Evolutionary conservation across 2,113 vertebrate genomes (phyloP).

Genomic region (Bos indicus): DNA sequence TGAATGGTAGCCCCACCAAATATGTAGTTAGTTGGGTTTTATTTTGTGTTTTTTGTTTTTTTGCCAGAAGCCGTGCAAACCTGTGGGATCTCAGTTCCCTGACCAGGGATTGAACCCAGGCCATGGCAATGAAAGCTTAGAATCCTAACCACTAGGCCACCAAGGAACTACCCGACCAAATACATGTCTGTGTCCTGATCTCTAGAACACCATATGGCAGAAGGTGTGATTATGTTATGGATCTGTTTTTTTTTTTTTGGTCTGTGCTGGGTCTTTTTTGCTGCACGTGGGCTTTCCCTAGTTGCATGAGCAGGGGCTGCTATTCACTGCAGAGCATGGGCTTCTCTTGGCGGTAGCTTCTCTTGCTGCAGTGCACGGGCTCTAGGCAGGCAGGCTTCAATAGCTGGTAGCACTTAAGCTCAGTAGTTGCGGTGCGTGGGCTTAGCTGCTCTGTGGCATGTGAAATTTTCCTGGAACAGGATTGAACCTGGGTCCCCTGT

Average conservation of each 20-base stretch:
- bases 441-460: background rate
- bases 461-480: background rate
- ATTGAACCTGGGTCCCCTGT: background rate
- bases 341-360: background rate
- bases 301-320: background rate
- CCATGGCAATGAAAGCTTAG: background rate
- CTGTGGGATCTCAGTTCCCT: background rate
- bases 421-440: accelerated
- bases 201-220: background rate
- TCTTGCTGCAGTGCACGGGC: background rate
- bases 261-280: background rate
- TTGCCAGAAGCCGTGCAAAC: accelerated
- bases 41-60: background rate
- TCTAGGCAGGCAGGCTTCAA: background rate
- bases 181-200: background rate
- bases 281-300: background rate
- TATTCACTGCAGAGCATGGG: background rate
- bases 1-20: background rate
- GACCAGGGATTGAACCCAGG: background rate
- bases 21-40: background rate
- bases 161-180: background rate
- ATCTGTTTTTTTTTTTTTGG: background rate
- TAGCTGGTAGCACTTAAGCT: accelerated
- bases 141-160: background rate
- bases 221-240: background rate